Evolutionary conservation across 2,888 invertebrate species (phyloP).

Genomic region (Diadromus collaris): DNA sequence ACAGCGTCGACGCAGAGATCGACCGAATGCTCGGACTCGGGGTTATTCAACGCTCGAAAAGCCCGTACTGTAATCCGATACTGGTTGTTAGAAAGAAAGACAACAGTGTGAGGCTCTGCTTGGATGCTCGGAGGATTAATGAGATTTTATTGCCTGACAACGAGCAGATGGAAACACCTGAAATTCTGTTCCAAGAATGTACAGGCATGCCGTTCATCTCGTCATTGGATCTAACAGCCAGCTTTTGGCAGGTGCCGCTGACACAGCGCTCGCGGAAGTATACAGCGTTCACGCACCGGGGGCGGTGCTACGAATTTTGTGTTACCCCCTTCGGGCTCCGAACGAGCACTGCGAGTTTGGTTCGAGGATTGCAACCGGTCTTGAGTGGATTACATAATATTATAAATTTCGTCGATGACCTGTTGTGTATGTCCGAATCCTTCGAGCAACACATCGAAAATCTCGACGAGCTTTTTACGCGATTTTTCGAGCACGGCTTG

Average conservation of each 20-base stretch:
- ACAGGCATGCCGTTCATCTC: too few relatives aligned
- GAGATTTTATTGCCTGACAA: not conserved
- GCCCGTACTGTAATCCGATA: conserved; percentile 2
- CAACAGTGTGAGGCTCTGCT: not conserved
- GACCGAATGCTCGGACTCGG: not conserved
- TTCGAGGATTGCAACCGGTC: too few relatives aligned
- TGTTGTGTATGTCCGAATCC: not conserved
- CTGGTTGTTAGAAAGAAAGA: not conserved
- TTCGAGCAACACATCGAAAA: not conserved
- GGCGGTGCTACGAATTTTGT: too few relatives aligned
- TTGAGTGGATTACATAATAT: not conserved
- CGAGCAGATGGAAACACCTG: too few relatives aligned
- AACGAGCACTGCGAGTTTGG: too few relatives aligned
- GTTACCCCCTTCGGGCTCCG: too few relatives aligned
- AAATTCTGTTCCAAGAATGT: not conserved
- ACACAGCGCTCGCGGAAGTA: too few relatives aligned
- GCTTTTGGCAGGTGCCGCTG: too few relatives aligned
- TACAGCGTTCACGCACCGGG: too few relatives aligned
- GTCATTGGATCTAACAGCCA: too few relatives aligned
- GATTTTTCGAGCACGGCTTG: not conserved
- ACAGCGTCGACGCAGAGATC: conserved; percentile 7
- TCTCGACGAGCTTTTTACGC: not conserved
- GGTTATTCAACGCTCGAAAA: conserved; percentile 8
- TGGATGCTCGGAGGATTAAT: not conserved
- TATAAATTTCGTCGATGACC: not conserved